These are phyloP conservation scores for Lates calcarifer DNA, from an alignment of 2,113 vertebrate genomes.

Conservation along the genomic window DNA sequence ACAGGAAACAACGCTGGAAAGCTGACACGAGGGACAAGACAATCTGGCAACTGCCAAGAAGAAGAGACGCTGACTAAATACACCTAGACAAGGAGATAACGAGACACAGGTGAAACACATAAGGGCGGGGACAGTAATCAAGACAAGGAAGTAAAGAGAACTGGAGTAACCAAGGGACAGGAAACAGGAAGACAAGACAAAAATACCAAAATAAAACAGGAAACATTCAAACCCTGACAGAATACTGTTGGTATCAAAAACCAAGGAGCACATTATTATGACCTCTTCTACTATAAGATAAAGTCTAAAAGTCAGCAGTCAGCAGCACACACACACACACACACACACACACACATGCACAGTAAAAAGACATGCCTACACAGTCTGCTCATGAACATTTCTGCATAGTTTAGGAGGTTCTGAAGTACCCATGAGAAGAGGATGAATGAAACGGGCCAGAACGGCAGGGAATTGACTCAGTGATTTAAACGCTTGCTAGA, in stretches of 20 bases:
- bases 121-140: too few species aligned
- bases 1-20: too few species aligned
- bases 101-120: too few species aligned
- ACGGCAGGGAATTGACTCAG: conserved; percentile 55
- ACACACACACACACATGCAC: conserved; percentile 31
- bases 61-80: too few species aligned
- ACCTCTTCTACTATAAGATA: conserved; percentile 27
- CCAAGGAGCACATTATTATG: conserved; percentile 56
- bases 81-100: too few species aligned
- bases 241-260: conserved; percentile 51
- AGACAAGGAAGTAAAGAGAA: too few species aligned
- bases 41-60: too few species aligned
- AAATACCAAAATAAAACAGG: too few species aligned
- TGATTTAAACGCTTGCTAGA: conserved; percentile 52
- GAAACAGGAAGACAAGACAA: too few species aligned
- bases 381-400: conserved; percentile 36
- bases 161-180: too few species aligned
- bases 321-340: not conserved
- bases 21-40: too few species aligned
- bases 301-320: conserved; percentile 23
- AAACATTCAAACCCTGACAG: too few species aligned
- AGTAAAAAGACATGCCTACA: conserved; percentile 24
- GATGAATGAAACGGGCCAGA: conserved; percentile 57
- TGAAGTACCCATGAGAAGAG: conserved; percentile 48
- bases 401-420: conserved; percentile 36